Percentiles rank a stretch among this genome's conserved stretches.
Evolutionary conservation across 2,888 invertebrate species (phyloP).

Genomic region (Amiota communis): DNA sequence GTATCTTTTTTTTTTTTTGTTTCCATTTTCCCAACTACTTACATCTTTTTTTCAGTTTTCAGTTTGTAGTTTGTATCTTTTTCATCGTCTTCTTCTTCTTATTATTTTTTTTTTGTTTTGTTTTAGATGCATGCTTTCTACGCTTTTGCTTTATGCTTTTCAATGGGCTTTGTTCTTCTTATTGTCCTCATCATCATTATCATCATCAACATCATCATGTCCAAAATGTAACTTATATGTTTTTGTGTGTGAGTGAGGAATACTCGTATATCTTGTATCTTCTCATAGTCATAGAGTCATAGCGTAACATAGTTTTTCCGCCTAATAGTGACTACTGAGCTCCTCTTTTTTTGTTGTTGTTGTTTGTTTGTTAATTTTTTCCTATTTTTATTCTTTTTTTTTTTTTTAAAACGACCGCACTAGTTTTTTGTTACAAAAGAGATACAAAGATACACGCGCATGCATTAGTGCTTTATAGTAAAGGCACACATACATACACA

Average conservation of each 20-base stretch:
- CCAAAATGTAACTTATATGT: slow-evolving; percentile 17
- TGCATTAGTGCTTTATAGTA: too few relatives aligned
- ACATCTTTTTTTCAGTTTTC: not conserved
- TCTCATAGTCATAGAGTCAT: slow-evolving; percentile 19
- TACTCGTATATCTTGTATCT: not conserved
- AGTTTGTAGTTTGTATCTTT: not conserved
- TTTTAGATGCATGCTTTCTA: slow-evolving; percentile 7
- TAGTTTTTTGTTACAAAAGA: not conserved
- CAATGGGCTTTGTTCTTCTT: slow-evolving; percentile 20
- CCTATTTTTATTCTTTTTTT: not conserved
- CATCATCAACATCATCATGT: not conserved
- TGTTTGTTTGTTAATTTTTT: not conserved
- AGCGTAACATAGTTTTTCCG: not conserved
- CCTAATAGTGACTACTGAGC: slow-evolving; percentile 7
- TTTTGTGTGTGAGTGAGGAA: not conserved
- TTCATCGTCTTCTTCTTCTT: too few relatives aligned
- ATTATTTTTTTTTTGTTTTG: not conserved
- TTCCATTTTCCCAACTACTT: slow-evolving; percentile 13
- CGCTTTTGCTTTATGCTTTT: slow-evolving; percentile 10
- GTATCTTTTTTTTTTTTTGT: slow-evolving; percentile 18
- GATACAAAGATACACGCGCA: not conserved
- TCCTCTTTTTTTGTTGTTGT: not conserved
- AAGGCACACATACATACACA: too few relatives aligned
- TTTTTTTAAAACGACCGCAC: not conserved
- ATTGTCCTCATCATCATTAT: not conserved